Conservation (phyloP, 2,888 invertebrate genomes). For the Sinohyriopsis cumingii region DNA sequence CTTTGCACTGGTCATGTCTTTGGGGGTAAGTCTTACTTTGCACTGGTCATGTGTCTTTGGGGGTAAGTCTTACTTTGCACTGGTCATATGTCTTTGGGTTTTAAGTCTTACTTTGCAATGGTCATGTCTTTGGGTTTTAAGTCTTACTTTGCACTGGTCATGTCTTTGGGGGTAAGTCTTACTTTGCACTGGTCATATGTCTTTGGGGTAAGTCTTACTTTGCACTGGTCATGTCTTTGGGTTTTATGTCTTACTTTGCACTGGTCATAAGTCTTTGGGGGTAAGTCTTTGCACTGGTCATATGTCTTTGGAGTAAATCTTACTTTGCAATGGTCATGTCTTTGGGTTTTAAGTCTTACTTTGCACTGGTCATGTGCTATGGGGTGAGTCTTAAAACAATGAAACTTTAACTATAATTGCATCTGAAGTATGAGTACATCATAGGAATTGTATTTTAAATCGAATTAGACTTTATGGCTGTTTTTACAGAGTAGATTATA, state of each 20-base stretch:
- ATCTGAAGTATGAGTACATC: no score
- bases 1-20: no score
- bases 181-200: slow-evolving; percentile 72
- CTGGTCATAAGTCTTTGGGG: slow-evolving; percentile 74
- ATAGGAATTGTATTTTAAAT: no score
- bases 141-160: no score
- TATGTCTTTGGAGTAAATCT: slow-evolving; percentile 73
- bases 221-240: neutral
- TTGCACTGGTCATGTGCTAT: slow-evolving; percentile 72
- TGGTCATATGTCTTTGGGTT: slow-evolving; percentile 73
- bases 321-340: neutral
- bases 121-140: slow-evolving; percentile 61
- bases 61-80: slow-evolving; percentile 71
- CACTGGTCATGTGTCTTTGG: slow-evolving; percentile 72
- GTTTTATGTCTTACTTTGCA: slow-evolving; percentile 72
- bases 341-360: slow-evolving; percentile 69
- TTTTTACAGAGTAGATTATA: no score
- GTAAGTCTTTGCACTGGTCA: slow-evolving; percentile 72
- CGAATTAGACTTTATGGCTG: no score
- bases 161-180: slow-evolving; percentile 71
- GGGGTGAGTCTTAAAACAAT: no score
- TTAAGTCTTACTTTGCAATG: slow-evolving; percentile 41
- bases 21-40: slow-evolving; percentile 30
- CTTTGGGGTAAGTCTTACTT: slow-evolving; percentile 72
- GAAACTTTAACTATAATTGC: no score